Evolutionary conservation across 2,797 vertebrate genomes (phyloP).

Genomic region (Melanotaenia maccullochi): DNA sequence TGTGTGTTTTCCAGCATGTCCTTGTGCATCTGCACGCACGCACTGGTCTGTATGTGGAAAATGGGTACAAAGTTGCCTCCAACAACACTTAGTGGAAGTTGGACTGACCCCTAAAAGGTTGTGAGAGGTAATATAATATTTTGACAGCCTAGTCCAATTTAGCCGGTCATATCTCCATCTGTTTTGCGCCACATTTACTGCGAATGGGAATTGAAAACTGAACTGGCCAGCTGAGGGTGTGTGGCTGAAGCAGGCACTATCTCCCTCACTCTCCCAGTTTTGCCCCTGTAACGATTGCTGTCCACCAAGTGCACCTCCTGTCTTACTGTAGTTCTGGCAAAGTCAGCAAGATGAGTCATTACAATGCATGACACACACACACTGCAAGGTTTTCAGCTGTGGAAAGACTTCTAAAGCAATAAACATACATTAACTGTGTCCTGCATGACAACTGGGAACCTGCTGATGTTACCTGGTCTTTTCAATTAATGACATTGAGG

Average conservation of each 20-base stretch:
- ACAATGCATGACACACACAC: conserved; percentile 28
- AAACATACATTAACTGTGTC: conserved; percentile 30
- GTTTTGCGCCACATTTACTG: conserved; percentile 68
- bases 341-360: conserved; percentile 59
- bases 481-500: conserved; percentile 34
- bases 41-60: conserved; percentile 35
- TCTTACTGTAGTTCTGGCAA: conserved; percentile 47
- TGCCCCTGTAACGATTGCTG: conserved; percentile 59
- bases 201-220: conserved; percentile 73
- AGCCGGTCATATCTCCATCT: conserved; percentile 76
- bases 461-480: conserved; percentile 46
- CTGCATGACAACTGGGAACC: conserved; percentile 45
- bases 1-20: conserved; percentile 34
- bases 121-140: conserved; percentile 73
- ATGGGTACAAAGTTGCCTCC: conserved; percentile 54
- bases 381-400: conserved; percentile 32
- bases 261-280: conserved; percentile 15
- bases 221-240: conserved; percentile 74
- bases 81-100: conserved; percentile 69
- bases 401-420: conserved; percentile 42
- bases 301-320: conserved; percentile 48
- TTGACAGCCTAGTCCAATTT: conserved; percentile 78
- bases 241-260: conserved; percentile 53
- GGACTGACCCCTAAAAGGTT: conserved; percentile 74
- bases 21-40: conserved; percentile 43